phyloP scores from a whole-genome alignment of 2,797 vertebrate species.

The Microctenopoma lineatum region DNA sequence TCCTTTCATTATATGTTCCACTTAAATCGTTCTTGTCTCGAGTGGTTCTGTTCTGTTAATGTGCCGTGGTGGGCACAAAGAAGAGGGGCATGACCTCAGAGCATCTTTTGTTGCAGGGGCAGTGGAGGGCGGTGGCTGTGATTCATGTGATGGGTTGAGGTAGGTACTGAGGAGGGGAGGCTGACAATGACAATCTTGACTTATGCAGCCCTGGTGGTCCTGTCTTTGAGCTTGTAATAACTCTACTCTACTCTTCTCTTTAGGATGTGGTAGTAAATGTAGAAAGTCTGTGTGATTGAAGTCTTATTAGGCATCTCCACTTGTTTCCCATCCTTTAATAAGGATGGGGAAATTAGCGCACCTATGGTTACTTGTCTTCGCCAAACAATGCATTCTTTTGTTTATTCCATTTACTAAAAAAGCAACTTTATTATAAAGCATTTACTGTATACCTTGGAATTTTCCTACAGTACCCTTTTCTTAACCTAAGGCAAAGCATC shows the following conservation, averaged over 20 bases:
- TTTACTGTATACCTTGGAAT: too few relatives aligned
- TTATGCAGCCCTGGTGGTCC: constrained; percentile 73
- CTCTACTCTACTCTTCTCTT: constrained; percentile 8
- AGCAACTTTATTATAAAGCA: too few relatives aligned
- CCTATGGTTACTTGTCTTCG: not conserved
- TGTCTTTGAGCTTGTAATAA: constrained; percentile 57
- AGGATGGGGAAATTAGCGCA: too few relatives aligned
- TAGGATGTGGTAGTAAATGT: constrained; percentile 28
- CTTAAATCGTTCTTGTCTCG: constrained; percentile 63
- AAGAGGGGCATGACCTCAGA: constrained; percentile 79
- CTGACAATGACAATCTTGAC: constrained; percentile 66
- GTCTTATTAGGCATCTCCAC: not conserved
- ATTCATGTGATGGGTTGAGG: constrained; percentile 76
- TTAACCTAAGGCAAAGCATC: too few relatives aligned
- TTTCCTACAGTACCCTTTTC: too few relatives aligned
- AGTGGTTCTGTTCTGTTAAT: constrained; percentile 57
- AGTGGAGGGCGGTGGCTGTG: constrained; percentile 67
- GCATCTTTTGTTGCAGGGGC: constrained; percentile 79
- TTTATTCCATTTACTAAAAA: not conserved
- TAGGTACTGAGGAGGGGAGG: constrained; percentile 70
- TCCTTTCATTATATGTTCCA: constrained; percentile 58
- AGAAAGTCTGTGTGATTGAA: constrained; percentile 20
- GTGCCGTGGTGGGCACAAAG: constrained; percentile 60
- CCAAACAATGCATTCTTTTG: not conserved
- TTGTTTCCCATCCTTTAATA: too few relatives aligned